Percentiles rank a stretch among this genome's conserved stretches.
phyloP scores from a whole-genome alignment of 1,140 invertebrate genomes.

The Meloidogyne floridensis region DNA sequence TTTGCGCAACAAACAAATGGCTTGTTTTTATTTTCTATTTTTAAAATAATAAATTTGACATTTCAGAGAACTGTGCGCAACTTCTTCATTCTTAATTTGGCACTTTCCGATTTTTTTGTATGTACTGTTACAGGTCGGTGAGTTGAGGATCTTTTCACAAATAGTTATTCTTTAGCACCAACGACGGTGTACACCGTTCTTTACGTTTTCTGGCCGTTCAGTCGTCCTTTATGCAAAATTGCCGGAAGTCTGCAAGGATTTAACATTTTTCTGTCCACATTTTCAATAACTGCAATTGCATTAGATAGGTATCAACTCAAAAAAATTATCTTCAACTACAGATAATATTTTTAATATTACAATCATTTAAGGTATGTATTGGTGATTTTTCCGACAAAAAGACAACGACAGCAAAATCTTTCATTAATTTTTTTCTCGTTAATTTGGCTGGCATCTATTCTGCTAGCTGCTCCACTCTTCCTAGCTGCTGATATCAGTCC shows the following conservation, averaged over 20 bases:
- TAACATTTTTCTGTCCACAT: conserved; percentile 67
- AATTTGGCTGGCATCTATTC: conserved; percentile 61
- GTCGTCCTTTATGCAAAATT: conserved; percentile 62
- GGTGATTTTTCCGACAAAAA: conserved; percentile 64
- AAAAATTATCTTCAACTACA: neutral
- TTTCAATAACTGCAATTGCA: conserved; percentile 67
- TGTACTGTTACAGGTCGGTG: conserved; percentile 58
- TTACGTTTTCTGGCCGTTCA: conserved; percentile 66
- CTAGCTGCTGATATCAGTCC: conserved; percentile 57
- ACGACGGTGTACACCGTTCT: conserved; percentile 64
- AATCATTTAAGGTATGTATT: conserved; percentile 56
- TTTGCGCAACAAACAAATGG: no score
- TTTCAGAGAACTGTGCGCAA: conserved; percentile 50
- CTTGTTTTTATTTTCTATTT: no score
- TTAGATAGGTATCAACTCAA: conserved; percentile 64
- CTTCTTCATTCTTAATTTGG: conserved; percentile 65
- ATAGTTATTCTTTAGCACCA: conserved; percentile 43
- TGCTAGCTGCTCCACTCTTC: conserved; percentile 59
- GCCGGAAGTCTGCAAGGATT: conserved; percentile 64
- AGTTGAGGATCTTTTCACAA: neutral
- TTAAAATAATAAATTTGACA: neutral
- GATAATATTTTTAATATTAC: no score
- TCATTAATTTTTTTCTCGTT: conserved; percentile 60
- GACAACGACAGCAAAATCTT: conserved; percentile 60
- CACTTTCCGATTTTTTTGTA: conserved; percentile 63